phyloP scores from a whole-genome alignment of 2,797 vertebrate genomes.

The Enoplosus armatus region DNA sequence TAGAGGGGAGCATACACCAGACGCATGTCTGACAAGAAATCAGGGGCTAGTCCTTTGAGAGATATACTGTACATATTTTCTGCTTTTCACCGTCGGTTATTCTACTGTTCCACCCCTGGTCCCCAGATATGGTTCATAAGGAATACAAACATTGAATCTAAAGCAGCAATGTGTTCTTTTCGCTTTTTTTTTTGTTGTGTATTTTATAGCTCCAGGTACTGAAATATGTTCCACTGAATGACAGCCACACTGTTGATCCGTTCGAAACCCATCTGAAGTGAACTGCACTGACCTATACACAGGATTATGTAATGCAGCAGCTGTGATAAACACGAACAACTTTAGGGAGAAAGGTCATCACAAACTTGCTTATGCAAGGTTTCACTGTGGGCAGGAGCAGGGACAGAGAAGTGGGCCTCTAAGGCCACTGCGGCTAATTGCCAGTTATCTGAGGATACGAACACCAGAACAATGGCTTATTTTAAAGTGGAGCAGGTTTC shows the following conservation, averaged over 20 bases:
- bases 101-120: not conserved
- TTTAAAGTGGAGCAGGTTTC: constrained; percentile 29
- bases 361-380: constrained; percentile 34
- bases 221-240: constrained; percentile 23
- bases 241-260: constrained; percentile 15
- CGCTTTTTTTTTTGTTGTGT: too few relatives aligned
- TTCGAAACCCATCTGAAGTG: constrained; percentile 23
- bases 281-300: constrained; percentile 34
- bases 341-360: constrained; percentile 34
- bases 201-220: constrained; percentile 17
- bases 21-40: too few relatives aligned
- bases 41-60: too few relatives aligned
- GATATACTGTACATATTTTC: too few relatives aligned
- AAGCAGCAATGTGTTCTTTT: not conserved
- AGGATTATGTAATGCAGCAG: constrained; percentile 30
- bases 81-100: not conserved
- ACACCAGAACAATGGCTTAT: constrained; percentile 30
- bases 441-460: constrained; percentile 40
- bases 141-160: not conserved
- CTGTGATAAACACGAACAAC: constrained; percentile 47
- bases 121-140: not conserved
- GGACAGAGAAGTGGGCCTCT: constrained; percentile 11
- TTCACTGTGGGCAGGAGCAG: constrained; percentile 28
- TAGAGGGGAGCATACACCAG: too few relatives aligned
- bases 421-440: constrained; percentile 38